Evolutionary conservation across 2,888 invertebrate species (phyloP), one percentile per base, ranked within the genome.

Genomic region (Caenorhabditis becei): DNA sequence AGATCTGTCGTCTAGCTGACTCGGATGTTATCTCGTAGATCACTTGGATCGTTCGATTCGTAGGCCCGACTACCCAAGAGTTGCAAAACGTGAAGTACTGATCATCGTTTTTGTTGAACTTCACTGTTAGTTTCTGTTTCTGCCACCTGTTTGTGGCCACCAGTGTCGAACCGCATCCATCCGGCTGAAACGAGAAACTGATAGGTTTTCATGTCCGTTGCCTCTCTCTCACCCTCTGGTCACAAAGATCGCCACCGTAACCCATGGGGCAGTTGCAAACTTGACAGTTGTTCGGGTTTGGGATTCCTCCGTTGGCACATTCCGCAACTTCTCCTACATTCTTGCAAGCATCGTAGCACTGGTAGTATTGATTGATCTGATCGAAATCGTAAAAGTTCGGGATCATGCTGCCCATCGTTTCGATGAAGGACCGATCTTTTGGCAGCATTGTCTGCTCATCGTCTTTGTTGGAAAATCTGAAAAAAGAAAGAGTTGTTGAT

Each of bases 381-480:
- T 82, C 82, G 59, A 77, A 82, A 62, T 82, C 82, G 59, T 82
- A 82, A 23, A 82, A 82, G 32, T 78, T 82, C 24, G 82, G 82
- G 20, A 82, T 82, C 77, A 77, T 49, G 41, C 72, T 72, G 11
- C 82, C 82, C 82, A 82, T 82, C n/a, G 82, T 82, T 67, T 82
- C 82, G 24, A 82, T 63, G 41, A 77, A 82, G 7, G 41, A 37
- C 1, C 71, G 59, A n/a, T 77, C 77, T 65, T 74, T 77, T 20
- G 82, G 77, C 4, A 77, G 59, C 77, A 82, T 82, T 32, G 82
- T 82, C 37, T 74, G 66, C 24, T 77, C 59, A 32, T 77, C 70
- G 47, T 77, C 77, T 58, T 72, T 77, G 18, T 74, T 82, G 8
- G 82, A 72, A 47, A 82, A 82, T 28, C 79, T 80, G 37, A 54